Evolutionary conservation across 2,888 invertebrate genomes (phyloP).

Genomic region (Spatulosminthurus flaviceps): DNA sequence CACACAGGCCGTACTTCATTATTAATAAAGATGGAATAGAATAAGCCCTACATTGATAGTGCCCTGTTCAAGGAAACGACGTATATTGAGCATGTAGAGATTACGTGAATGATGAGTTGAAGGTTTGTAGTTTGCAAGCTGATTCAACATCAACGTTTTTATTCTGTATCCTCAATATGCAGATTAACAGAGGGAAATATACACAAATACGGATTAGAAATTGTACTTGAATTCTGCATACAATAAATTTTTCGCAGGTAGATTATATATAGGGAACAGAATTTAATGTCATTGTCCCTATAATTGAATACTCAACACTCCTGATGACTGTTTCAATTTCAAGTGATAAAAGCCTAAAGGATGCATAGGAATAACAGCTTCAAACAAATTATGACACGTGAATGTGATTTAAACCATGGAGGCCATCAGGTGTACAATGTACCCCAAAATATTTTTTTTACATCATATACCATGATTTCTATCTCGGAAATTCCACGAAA

Average conservation of each 20-base stretch:
- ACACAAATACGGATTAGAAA: not conserved
- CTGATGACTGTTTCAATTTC: too few relatives aligned
- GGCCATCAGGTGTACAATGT: too few relatives aligned
- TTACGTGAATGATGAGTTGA: not conserved
- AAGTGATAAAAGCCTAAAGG: too few relatives aligned
- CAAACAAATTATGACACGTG: too few relatives aligned
- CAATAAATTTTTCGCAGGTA: not conserved
- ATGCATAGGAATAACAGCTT: too few relatives aligned
- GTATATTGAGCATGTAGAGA: not conserved
- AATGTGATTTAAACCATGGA: too few relatives aligned
- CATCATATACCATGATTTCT: too few relatives aligned
- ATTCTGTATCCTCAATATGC: not conserved
- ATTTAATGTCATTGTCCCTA: not conserved
- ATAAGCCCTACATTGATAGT: not conserved
- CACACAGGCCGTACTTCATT: not conserved
- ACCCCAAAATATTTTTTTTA: too few relatives aligned
- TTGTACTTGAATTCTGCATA: not conserved
- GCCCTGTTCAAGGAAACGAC: not conserved
- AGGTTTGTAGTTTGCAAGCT: not conserved
- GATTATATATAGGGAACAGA: not conserved
- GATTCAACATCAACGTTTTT: not conserved
- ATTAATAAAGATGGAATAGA: not conserved
- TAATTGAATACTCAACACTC: not conserved
- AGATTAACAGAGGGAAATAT: not conserved
- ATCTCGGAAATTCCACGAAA: too few relatives aligned